Conservation (phyloP, 2,113 vertebrate species). For the Vulpes ferrilata region DNA sequence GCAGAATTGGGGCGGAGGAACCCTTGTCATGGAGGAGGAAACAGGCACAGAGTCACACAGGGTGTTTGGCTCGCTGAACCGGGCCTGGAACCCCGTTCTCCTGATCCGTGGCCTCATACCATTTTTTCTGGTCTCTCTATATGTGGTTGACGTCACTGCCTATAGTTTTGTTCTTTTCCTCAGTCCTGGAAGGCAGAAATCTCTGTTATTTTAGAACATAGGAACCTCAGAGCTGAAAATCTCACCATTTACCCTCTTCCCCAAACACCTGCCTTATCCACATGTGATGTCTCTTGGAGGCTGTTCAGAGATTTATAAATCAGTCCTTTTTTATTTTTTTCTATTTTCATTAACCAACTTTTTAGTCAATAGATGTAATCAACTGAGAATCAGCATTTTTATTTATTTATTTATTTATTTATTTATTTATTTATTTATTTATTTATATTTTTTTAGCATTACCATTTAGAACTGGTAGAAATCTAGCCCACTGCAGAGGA, state of each 20-base stretch:
- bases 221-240: background rate
- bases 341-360: background rate
- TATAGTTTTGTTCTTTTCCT: background rate
- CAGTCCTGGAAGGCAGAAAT: background rate
- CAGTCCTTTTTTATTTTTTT: background rate
- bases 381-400: background rate
- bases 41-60: no score
- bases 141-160: background rate
- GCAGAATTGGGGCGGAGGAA: background rate
- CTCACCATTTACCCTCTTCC: background rate
- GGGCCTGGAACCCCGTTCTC: background rate
- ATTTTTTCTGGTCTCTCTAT: background rate
- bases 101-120: background rate
- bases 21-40: accelerated
- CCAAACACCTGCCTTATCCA: background rate
- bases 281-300: background rate
- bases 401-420: background rate
- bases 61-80: accelerated
- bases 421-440: no score
- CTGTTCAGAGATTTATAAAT: background rate
- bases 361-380: background rate
- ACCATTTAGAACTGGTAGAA: background rate
- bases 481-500: background rate
- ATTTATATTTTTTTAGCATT: background rate
- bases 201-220: background rate